Conservation (phyloP, 1,140 invertebrate genomes). For the Formica selysi region DNA sequence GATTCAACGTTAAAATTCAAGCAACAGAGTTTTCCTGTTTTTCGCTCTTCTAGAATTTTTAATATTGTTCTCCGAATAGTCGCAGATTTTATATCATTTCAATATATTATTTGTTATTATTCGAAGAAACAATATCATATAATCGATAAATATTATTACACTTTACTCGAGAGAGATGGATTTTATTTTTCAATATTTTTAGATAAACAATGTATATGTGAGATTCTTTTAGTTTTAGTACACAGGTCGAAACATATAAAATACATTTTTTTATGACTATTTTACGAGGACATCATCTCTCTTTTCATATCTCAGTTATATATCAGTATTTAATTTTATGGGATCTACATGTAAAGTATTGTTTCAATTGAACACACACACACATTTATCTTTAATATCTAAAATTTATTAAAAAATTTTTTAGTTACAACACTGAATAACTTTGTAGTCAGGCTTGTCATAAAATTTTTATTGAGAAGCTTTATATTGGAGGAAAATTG, state of each 20-base stretch:
- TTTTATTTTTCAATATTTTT: background rate
- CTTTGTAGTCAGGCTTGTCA: background rate
- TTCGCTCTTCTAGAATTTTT: slow-evolving; percentile 2
- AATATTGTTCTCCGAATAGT: background rate
- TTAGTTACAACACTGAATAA: background rate
- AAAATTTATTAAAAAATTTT: background rate
- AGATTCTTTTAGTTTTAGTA: background rate
- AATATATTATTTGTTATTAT: background rate
- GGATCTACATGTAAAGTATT: background rate
- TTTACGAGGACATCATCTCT: background rate
- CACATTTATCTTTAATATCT: background rate
- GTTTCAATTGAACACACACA: background rate
- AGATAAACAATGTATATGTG: background rate
- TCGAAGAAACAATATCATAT: background rate
- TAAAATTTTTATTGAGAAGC: background rate
- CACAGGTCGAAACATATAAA: background rate
- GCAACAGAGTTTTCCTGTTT: background rate
- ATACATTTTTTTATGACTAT: background rate
- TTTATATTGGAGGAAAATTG: background rate
- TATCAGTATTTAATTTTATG: background rate
- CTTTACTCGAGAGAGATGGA: background rate
- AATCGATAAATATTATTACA: background rate
- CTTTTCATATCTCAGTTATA: background rate
- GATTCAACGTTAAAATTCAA: slow-evolving; percentile 37
- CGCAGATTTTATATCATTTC: slow-evolving; percentile 2